Evolutionary conservation across 2,113 vertebrate genomes (phyloP).

Genomic region (Ceuthmochares aereus): DNA sequence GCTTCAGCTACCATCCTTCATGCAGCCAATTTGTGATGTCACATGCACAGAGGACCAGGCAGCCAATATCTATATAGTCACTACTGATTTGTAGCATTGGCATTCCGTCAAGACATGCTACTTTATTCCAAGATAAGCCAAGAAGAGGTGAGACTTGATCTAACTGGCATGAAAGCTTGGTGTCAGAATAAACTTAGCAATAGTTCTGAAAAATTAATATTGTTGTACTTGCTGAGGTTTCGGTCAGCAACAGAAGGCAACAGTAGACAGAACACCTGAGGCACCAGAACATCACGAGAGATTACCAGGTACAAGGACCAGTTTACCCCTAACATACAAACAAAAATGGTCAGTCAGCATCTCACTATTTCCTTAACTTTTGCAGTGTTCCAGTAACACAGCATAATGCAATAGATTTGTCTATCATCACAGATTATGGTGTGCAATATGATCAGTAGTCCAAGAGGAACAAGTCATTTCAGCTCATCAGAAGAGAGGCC

Average conservation of each 20-base stretch:
- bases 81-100: fast-evolving
- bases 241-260: background rate
- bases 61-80: fast-evolving
- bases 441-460: background rate
- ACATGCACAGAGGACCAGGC: background rate
- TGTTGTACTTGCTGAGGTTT: background rate
- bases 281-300: background rate
- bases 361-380: background rate
- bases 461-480: background rate
- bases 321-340: background rate
- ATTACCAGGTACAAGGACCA: too few species aligned
- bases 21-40: fast-evolving
- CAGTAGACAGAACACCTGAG: background rate
- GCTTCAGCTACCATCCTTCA: background rate
- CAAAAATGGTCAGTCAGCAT: background rate
- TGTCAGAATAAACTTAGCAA: background rate
- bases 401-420: fast-evolving
- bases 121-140: background rate
- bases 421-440: fast-evolving
- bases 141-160: background rate
- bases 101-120: background rate
- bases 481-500: background rate
- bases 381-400: background rate
- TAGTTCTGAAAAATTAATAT: background rate
- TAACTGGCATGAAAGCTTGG: background rate